These are phyloP conservation scores for Fissipunctia ypsillon DNA, from an alignment of 2,888 invertebrate genomes.

Conservation along the genomic window DNA sequence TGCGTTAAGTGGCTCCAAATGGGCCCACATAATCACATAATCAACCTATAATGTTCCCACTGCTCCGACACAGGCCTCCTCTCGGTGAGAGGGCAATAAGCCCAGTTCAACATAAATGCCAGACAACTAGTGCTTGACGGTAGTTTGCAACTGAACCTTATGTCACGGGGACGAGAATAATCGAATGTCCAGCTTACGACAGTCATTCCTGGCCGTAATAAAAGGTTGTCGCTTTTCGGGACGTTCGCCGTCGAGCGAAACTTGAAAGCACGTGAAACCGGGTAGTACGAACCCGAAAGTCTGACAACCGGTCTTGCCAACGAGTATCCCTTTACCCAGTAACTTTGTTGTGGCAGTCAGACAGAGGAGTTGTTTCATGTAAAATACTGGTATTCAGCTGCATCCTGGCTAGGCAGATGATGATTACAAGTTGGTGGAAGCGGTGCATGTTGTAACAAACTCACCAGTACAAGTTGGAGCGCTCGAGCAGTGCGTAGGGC, in stretches of 20 bases:
- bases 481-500: constrained; percentile 97
- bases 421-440: neutral
- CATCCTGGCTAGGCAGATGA: too few relatives aligned
- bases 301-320: neutral
- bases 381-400: too few relatives aligned
- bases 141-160: neutral
- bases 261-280: neutral
- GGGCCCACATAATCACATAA: too few relatives aligned
- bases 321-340: neutral
- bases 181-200: neutral
- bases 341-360: neutral
- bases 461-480: constrained; percentile 96
- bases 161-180: neutral
- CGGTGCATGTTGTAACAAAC: neutral
- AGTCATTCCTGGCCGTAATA: neutral
- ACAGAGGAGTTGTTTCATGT: too few relatives aligned
- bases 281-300: neutral
- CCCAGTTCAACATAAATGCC: neutral
- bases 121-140: neutral
- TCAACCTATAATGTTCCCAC: too few relatives aligned
- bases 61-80: too few relatives aligned
- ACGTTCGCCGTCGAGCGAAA: neutral
- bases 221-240: neutral
- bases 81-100: too few relatives aligned
- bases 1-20: too few relatives aligned